A percentile compares a stretch with the other conserved stretches of the same genome.
Conservation (phyloP, 2,113 vertebrate species). For the Spea bombifrons region DNA sequence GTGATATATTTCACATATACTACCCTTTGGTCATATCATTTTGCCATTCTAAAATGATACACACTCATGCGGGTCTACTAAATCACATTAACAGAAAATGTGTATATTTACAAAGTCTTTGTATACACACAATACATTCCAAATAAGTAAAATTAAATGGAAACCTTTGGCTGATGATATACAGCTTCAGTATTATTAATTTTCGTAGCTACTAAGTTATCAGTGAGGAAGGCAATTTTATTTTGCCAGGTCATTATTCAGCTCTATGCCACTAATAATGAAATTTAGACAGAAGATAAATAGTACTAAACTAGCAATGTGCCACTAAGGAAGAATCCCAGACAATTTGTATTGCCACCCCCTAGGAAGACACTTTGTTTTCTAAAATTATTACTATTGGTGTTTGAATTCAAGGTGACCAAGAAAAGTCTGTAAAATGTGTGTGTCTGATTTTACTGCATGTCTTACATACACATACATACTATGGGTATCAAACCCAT, state of each 20-base stretch:
- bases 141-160: too few species aligned
- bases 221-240: conserved; percentile 38
- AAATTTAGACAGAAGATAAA: conserved; percentile 57
- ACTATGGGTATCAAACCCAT: conserved; percentile 56
- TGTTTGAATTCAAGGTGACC: conserved; percentile 66
- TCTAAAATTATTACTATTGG: conserved; percentile 58
- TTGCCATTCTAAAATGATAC: too few species aligned
- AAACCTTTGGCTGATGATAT: too few species aligned
- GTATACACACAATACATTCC: too few species aligned
- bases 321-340: conserved; percentile 54
- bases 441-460: conserved; percentile 57
- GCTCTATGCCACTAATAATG: conserved; percentile 55
- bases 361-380: conserved; percentile 52
- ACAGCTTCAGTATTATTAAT: too few species aligned
- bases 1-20: not conserved
- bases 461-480: conserved; percentile 43
- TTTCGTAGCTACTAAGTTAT: not conserved
- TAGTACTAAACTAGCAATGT: conserved; percentile 57
- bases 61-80: too few species aligned
- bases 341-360: conserved; percentile 58
- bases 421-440: conserved; percentile 55
- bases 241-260: conserved; percentile 53
- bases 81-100: too few species aligned
- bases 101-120: too few species aligned
- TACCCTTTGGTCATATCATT: too few species aligned